Evolutionary conservation across 2,113 vertebrate genomes (phyloP).

Genomic region (Jaculus jaculus): DNA sequence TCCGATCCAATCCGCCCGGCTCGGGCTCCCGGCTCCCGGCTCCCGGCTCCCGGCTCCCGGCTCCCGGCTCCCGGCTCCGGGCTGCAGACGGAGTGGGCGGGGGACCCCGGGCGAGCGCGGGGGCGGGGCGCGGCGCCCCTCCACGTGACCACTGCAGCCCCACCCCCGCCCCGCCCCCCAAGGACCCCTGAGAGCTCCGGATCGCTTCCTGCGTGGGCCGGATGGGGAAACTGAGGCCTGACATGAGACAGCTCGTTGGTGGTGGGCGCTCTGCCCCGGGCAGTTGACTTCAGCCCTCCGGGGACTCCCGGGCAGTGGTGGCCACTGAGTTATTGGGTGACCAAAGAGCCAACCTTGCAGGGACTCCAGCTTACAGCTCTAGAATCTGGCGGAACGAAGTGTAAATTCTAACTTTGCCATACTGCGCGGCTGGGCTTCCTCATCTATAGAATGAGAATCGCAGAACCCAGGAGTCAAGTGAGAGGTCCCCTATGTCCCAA

Average conservation of each 20-base stretch:
- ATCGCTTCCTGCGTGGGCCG: accelerated
- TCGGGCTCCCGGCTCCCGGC: too few relatives aligned
- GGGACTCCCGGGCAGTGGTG: background rate
- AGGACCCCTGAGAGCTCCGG: accelerated
- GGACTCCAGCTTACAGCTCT: too few relatives aligned
- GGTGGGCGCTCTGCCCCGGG: accelerated
- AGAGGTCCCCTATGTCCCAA: background rate
- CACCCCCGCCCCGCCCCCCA: constrained; percentile 7
- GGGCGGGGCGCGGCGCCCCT: constrained; percentile 6
- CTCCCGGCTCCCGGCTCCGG: too few relatives aligned
- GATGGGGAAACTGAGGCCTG: background rate
- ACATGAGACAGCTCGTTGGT: background rate
- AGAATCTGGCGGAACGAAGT: background rate
- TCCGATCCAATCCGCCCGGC: background rate
- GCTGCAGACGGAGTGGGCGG: background rate
- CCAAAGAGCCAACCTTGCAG: background rate
- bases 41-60: too few relatives aligned
- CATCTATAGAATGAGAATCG: background rate
- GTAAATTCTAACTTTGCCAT: background rate
- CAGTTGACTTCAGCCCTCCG: accelerated
- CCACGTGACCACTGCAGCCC: constrained; percentile 54
- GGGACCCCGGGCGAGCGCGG: background rate
- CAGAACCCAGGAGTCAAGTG: background rate
- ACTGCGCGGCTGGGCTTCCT: background rate
- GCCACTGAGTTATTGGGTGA: background rate